phyloP scores from a whole-genome alignment of 2,888 invertebrate genomes.

The Tiphia femorata region DNA sequence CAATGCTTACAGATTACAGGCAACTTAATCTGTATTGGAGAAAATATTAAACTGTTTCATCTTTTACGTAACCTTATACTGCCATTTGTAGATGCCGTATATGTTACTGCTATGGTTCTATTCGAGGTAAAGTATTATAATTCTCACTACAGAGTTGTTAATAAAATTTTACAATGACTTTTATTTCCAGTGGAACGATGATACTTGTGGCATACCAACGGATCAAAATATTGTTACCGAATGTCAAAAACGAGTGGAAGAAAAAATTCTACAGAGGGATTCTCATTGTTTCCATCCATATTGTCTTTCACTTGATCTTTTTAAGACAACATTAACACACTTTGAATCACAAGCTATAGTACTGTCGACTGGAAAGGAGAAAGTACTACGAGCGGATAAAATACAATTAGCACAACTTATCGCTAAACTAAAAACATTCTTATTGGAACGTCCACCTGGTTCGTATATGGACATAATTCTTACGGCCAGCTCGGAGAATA shows the following conservation, averaged over 20 bases:
- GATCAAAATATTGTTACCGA: conserved; percentile 72
- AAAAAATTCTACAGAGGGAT: conserved; percentile 59
- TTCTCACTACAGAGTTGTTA: conserved; percentile 12
- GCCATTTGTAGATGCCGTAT: conserved; percentile 76
- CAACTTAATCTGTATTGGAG: conserved; percentile 63
- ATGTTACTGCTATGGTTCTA: conserved; percentile 70
- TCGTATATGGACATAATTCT: conserved; percentile 50
- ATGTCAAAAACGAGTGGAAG: conserved; percentile 75
- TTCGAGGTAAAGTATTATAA: conserved; percentile 68
- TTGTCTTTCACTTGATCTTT: conserved; percentile 79
- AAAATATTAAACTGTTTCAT: conserved; percentile 69
- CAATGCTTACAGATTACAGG: conserved; percentile 40
- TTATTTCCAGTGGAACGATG: conserved; percentile 55
- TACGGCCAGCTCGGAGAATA: conserved; percentile 31
- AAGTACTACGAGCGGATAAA: conserved; percentile 48
- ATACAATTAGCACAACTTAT: conserved; percentile 42
- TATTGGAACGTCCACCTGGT: conserved; percentile 44
- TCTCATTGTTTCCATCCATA: conserved; percentile 74
- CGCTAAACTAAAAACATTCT: conserved; percentile 48
- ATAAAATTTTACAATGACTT: conserved; percentile 7
- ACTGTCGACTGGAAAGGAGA: conserved; percentile 27
- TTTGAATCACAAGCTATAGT: conserved; percentile 51
- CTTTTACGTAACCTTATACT: conserved; percentile 75
- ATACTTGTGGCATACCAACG: conserved; percentile 37
- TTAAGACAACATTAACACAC: conserved; percentile 54